Conservation (phyloP, 2,888 invertebrate species). For the Stenodema calcarata region DNA sequence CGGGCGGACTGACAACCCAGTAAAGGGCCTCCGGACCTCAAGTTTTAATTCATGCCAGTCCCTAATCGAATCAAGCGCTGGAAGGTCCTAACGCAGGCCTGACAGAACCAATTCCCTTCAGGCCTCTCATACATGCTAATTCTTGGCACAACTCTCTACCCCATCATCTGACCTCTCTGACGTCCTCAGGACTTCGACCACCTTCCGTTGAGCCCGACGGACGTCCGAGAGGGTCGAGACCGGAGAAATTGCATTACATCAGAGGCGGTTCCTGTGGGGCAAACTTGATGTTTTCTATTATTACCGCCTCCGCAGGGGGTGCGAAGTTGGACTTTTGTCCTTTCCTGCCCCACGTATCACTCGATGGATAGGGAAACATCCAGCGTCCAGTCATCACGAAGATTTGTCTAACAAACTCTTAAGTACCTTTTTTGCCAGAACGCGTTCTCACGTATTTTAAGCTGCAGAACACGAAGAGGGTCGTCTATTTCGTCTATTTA, state of each 20-base stretch:
- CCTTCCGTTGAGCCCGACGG: too few species aligned
- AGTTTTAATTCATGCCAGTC: constrained; percentile 39
- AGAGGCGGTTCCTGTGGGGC: neutral
- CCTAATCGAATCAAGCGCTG: constrained; percentile 37
- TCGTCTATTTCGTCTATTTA: too few species aligned
- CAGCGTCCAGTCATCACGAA: too few species aligned
- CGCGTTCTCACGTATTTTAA: too few species aligned
- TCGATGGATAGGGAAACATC: too few species aligned
- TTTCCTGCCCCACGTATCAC: neutral
- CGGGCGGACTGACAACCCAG: neutral
- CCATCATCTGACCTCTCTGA: constrained; percentile 26
- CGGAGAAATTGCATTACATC: neutral
- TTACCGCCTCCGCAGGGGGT: neutral
- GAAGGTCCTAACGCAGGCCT: constrained; percentile 17
- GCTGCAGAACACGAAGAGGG: too few species aligned
- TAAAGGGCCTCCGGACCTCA: neutral
- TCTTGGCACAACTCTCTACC: constrained; percentile 28
- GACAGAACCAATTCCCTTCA: constrained; percentile 37
- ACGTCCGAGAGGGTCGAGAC: too few species aligned
- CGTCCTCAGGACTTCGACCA: neutral
- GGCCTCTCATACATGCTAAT: constrained; percentile 38
- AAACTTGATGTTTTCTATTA: neutral
- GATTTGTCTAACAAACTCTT: too few species aligned
- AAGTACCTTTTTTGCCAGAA: too few species aligned
- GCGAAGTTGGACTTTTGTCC: neutral